Evolutionary conservation across 2,113 vertebrate genomes (phyloP), one percentile per base, ranked within the genome.

Genomic region (Paraplagusia blochii): DNA sequence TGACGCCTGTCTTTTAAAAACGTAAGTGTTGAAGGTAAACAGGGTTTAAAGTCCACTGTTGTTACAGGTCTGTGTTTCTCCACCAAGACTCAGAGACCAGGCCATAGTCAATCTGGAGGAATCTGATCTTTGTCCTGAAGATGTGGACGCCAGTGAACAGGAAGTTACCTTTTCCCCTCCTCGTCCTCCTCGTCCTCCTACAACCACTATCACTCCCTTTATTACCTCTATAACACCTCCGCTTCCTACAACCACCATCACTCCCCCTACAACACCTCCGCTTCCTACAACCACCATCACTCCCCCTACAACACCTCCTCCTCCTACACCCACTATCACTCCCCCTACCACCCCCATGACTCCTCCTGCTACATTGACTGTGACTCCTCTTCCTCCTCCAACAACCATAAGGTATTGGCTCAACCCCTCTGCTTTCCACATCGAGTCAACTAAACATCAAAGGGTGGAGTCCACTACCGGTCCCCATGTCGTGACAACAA

Each of bases 1-100:
- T n/a, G n/a, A n/a, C n/a, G n/a, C n/a, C n/a, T n/a, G n/a, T n/a
- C n/a, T n/a, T n/a, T n/a, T n/a, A n/a, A n/a, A n/a, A n/a, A n/a
- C n/a, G n/a, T n/a, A n/a, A n/a, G 22, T 29, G 22, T 29, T 29
- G 22, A 29, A 29, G 22, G 22, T 29, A 29, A 29, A 29, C 22
- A 29, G 22, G 22, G 22, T 29, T 29, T 29, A 29, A 29, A 29
- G 22, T 29, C 1, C 44, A 17, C 1, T 45, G 22, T 59, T 35
- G 66, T 29, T 9, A 18, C 65, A 87, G 85, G 58, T 80, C 38
- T 90, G 88, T 57, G 64, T 71, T 16, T 66, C 74, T 14, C 89
- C 89, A 0, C 13, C 0, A 9, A 0, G 0, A 8, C 60, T 40
- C 7, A 22, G n/a, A 5, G 44, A 52, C 1, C 39, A 0, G 16